Evolutionary conservation across 2,888 invertebrate genomes (phyloP).

Genomic region (Sclerodermus sp.): DNA sequence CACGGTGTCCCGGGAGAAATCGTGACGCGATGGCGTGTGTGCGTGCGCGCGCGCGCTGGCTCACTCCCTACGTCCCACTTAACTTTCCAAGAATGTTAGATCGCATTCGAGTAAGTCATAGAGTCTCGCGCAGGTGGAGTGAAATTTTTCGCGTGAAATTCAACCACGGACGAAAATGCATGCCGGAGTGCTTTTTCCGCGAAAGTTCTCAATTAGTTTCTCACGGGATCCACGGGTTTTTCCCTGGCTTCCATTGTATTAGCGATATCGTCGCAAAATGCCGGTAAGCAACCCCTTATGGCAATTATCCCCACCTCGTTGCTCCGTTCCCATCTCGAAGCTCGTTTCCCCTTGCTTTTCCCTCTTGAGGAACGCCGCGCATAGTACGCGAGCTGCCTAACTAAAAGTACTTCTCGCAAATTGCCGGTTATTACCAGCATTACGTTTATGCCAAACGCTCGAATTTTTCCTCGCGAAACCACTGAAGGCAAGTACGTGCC

Average conservation of each 20-base stretch:
- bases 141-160: neutral
- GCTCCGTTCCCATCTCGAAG: conserved; percentile 2
- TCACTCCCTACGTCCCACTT: neutral
- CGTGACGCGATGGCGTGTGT: neutral
- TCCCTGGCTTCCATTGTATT: conserved; percentile 14
- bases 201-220: too few species aligned
- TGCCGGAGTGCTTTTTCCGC: too few species aligned
- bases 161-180: too few species aligned
- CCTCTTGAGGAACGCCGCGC: neutral
- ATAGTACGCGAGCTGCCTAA: conserved; percentile 44
- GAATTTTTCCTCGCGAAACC: neutral
- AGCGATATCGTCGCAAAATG: conserved; percentile 36
- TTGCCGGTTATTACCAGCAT: conserved; percentile 53
- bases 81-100: neutral
- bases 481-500: too few species aligned
- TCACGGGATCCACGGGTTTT: too few species aligned
- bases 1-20: neutral
- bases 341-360: neutral
- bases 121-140: neutral
- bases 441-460: conserved; percentile 39
- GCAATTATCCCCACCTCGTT: conserved; percentile 40
- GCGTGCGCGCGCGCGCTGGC: neutral
- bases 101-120: neutral
- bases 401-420: conserved; percentile 54
- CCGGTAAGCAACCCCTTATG: conserved; percentile 30